Conservation (phyloP, 92 coral and sea anemone genomes). For the Zoanthus sansibaricus region DNA sequence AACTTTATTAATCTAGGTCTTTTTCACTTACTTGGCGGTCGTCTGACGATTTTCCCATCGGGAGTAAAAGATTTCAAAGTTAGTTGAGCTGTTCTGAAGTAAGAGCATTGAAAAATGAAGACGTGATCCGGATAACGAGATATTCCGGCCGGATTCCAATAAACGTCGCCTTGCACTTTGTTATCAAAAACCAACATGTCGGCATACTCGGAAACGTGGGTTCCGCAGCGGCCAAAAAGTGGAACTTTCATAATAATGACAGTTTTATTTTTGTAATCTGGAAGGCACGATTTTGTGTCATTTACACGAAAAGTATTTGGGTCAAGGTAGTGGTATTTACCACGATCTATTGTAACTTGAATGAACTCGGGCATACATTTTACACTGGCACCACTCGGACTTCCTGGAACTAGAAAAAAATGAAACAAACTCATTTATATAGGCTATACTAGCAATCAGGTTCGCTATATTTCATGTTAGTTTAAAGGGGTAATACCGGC, state of each 20-base stretch:
- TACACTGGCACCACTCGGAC: constrained; percentile 13
- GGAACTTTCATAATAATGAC: constrained; percentile 25
- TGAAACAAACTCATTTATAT: too few relatives aligned
- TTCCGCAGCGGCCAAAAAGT: constrained; percentile 25
- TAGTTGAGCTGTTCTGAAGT: constrained; percentile 41
- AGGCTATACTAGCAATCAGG: too few relatives aligned
- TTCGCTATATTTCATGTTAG: too few relatives aligned
- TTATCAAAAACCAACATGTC: constrained; percentile 7
- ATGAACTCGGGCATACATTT: constrained; percentile 3
- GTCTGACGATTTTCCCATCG: constrained; percentile 14
- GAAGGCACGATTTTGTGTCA: constrained; percentile 2
- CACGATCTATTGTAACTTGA: constrained; percentile 9
- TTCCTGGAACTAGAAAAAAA: not conserved
- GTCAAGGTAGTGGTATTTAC: constrained; percentile 15
- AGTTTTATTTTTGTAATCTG: not conserved
- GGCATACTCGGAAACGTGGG: constrained; percentile 11
- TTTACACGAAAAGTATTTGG: constrained; percentile 16
- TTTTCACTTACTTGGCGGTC: constrained; percentile 30
- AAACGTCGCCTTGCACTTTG: constrained; percentile 10
- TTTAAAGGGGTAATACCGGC: too few relatives aligned
- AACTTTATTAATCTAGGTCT: not conserved
- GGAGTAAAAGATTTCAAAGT: constrained; percentile 30
- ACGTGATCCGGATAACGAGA: constrained; percentile 13
- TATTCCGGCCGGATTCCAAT: constrained; percentile 31
- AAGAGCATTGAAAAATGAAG: constrained; percentile 4